Conservation (phyloP, 2,797 vertebrate species). For the Coendou prehensilis region DNA sequence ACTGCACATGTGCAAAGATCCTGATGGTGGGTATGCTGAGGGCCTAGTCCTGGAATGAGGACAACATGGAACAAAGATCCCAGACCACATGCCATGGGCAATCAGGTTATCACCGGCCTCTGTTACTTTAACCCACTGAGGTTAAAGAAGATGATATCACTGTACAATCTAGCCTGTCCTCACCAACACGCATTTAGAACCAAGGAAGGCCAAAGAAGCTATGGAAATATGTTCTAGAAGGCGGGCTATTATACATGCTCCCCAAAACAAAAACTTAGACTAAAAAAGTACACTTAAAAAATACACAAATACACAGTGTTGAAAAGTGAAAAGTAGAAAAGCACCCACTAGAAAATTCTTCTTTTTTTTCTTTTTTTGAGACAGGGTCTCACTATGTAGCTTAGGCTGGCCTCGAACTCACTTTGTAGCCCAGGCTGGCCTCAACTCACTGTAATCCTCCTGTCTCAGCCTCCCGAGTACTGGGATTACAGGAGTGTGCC, state of each 20-base stretch:
- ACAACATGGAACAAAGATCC: not conserved
- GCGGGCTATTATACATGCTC: not conserved
- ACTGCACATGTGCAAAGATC: not conserved
- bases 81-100: not conserved
- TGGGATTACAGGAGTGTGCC: no score
- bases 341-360: not conserved
- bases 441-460: no score
- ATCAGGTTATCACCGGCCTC: not conserved
- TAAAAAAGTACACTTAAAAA: not conserved
- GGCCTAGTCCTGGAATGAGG: not conserved
- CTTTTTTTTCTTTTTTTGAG: no score
- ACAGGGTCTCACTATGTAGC: no score
- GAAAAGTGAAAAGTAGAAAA: conserved; percentile 41
- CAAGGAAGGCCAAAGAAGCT: not conserved
- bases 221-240: conserved; percentile 16
- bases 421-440: no score
- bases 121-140: conserved; percentile 2
- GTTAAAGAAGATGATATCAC: not conserved
- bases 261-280: not conserved
- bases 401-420: no score
- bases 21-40: not conserved
- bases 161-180: not conserved
- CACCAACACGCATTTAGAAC: not conserved
- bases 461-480: no score
- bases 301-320: conserved; percentile 15